These are phyloP conservation scores for Mormyrus hasselquistii DNA, from an alignment of 2,797 vertebrate genomes.

Conservation along the genomic window DNA sequence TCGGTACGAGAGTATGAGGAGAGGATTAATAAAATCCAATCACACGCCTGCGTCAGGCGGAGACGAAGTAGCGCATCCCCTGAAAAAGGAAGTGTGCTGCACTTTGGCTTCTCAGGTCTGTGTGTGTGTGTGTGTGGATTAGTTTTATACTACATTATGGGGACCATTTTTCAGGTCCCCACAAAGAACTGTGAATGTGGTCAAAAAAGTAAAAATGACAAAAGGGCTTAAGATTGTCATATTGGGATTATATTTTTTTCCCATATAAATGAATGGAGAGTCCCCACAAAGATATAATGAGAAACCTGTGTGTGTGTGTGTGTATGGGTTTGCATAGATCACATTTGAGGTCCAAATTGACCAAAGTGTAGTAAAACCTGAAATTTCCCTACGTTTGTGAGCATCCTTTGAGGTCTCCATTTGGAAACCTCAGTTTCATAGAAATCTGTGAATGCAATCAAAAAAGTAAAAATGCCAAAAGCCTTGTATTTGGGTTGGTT, in stretches of 20 bases:
- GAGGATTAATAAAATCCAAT: slow-evolving; percentile 38
- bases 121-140: slow-evolving; percentile 22
- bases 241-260: neutral
- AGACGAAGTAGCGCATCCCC: slow-evolving; percentile 19
- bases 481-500: no score
- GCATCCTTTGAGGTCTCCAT: no score
- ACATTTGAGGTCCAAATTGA: no score
- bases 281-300: neutral
- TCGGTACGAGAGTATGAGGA: slow-evolving; percentile 23
- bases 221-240: neutral
- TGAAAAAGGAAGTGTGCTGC: neutral
- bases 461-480: no score
- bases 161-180: neutral
- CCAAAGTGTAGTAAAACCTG: no score
- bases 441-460: no score
- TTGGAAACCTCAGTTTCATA: no score
- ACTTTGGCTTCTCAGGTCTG: neutral
- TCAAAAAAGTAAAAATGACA: neutral
- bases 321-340: neutral
- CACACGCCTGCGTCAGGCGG: slow-evolving; percentile 19
- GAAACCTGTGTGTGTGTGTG: neutral
- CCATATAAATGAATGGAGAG: neutral
- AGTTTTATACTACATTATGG: neutral
- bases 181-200: no score
- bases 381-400: no score